These are phyloP conservation scores for Trididemnum nubilum DNA, from an alignment of 23 tunicate genomes.

Conservation along the genomic window DNA sequence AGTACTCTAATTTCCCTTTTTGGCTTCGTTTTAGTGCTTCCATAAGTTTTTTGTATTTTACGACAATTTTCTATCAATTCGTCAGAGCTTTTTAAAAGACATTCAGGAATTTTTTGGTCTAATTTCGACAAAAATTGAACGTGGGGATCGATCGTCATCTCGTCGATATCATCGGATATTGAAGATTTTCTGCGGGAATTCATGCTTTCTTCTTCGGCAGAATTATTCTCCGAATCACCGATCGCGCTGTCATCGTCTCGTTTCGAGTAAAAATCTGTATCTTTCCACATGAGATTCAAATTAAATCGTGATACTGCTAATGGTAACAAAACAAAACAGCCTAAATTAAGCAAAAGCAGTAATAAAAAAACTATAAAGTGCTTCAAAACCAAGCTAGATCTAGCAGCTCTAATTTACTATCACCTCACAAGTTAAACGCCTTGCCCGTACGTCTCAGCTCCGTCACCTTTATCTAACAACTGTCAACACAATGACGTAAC, in stretches of 20 bases:
- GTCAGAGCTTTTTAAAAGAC: conserved; percentile 23
- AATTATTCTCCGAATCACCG: conserved; percentile 58
- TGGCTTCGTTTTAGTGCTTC: not conserved
- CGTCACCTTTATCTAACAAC: too few relatives aligned
- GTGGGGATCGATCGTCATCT: conserved; percentile 17
- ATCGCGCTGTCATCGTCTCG: conserved; percentile 71
- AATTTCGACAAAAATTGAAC: conserved; percentile 22
- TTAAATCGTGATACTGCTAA: not conserved
- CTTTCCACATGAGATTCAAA: conserved; percentile 54
- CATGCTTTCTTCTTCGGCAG: conserved; percentile 62
- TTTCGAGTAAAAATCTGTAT: conserved; percentile 32
- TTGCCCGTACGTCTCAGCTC: not conserved
- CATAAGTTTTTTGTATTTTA: not conserved
- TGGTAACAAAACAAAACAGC: not conserved
- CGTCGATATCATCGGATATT: conserved; percentile 45
- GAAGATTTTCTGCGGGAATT: conserved; percentile 67
- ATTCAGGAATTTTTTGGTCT: conserved; percentile 36
- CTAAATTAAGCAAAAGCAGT: not conserved
- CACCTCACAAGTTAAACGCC: not conserved
- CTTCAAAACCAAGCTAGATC: too few relatives aligned
- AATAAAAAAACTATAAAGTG: not conserved
- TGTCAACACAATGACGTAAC: too few relatives aligned
- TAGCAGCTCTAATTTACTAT: not conserved
- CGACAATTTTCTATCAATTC: conserved; percentile 6
- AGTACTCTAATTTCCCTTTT: conserved; percentile 18